Evolutionary conservation across 2,888 invertebrate genomes (phyloP), one percentile per base, ranked within the genome.

Genomic region (Mimumesa dahlbomi): DNA sequence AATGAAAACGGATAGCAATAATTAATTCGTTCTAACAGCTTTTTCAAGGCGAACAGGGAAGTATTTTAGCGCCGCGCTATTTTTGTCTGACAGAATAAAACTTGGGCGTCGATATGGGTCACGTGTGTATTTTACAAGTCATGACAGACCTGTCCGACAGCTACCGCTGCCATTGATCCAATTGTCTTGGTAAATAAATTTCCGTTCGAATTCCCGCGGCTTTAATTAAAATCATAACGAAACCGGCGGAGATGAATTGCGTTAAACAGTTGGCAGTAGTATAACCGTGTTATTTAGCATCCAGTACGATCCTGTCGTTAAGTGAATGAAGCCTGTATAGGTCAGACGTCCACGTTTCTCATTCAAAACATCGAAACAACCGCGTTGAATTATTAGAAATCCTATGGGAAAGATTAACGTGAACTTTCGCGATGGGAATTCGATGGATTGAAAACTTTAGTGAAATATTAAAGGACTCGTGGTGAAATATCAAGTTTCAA

Each of bases 71-170:
- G 77, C 76, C 80, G 77, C 7, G 74, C 77, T 85, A 85, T 85
- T 85, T 83, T 74, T 65, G 77, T 81, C 70, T 61, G 69, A 65
- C 75, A 77, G 76, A 80, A 77, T 74, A 70, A 81, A 83, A 82
- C 81, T 82, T 73, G 56, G 62, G n/a, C 46, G 62, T 63, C 77
- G 78, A 85, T 85, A 82, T 85, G 81, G 85, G 85, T 84, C 84
- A 74, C 74, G 73, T 77, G 70, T 64, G 65, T 58, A 66, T 68
- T 61, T 38, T 59, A 77, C 4, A 25, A 25, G 25, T 25, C 7
- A 59, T 34, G 69, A 53, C 68, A 49, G 50, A 34, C 22, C 29
- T 50, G 25, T 54, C 61, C 31, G 7, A 29, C 6, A 29, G 9
- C 9, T 9, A 9, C 29, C 2, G 6, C 29, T 29, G 29, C 2